phyloP scores from a whole-genome alignment of 2,113 vertebrate species.

The Pyxicephalus adspersus region DNA sequence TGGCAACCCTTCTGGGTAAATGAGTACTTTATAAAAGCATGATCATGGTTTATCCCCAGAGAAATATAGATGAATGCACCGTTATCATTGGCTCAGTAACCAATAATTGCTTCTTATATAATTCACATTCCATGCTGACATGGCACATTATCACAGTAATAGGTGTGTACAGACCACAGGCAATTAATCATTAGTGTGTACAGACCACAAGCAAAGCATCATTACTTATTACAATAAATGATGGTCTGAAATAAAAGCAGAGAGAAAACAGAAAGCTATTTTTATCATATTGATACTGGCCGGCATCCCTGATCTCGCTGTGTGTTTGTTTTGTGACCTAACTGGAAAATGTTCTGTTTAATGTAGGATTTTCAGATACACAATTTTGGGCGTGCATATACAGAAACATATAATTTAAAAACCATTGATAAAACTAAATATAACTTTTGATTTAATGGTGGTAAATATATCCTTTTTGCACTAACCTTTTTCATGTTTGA shows the following conservation, averaged over 20 bases:
- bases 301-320: background rate
- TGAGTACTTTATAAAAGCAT: no score
- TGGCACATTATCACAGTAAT: background rate
- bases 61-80: background rate
- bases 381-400: no score
- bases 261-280: background rate
- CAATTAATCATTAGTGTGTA: background rate
- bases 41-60: background rate
- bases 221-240: background rate
- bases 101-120: background rate
- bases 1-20: no score
- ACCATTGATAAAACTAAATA: no score
- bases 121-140: conserved; percentile 9
- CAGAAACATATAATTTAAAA: no score
- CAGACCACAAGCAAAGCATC: background rate
- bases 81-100: background rate
- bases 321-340: background rate
- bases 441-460: no score
- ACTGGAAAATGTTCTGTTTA: background rate
- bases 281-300: conserved; percentile 2
- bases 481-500: no score
- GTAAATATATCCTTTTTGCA: no score
- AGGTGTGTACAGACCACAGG: background rate
- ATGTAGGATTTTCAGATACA: conserved; percentile 11
- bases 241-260: background rate